Percentiles rank a stretch among this genome's conserved stretches.
Evolutionary conservation across 2,113 vertebrate species (phyloP).

Genomic region (Apodemus speciosus): DNA sequence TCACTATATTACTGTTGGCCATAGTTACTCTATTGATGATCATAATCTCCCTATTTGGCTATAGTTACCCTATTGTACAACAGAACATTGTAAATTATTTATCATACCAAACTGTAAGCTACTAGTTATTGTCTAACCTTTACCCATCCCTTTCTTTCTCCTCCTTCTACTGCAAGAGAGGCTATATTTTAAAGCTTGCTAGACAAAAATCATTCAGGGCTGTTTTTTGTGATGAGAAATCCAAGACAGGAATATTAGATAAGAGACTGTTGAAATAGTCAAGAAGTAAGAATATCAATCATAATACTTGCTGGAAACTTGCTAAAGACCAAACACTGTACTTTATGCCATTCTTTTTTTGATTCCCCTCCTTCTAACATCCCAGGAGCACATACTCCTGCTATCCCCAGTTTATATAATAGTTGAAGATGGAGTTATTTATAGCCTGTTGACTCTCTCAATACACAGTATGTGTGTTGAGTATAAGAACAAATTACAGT

Average conservation of each 20-base stretch:
- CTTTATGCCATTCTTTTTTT: not conserved
- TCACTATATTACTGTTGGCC: not conserved
- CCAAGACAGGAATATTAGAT: not conserved
- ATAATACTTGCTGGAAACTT: not conserved
- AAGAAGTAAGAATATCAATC: not conserved
- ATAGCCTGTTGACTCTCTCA: not conserved
- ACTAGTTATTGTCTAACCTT: not conserved
- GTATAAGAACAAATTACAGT: not conserved
- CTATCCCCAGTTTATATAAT: not conserved
- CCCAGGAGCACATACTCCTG: not conserved
- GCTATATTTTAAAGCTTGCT: not conserved
- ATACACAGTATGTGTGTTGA: not conserved
- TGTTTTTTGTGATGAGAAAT: not conserved
- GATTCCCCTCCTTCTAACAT: not conserved
- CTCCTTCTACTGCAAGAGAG: not conserved
- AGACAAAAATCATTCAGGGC: not conserved
- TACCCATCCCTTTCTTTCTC: not conserved
- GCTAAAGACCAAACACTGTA: not conserved
- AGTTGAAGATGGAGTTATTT: not conserved
- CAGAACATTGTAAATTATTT: not conserved
- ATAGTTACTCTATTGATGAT: not conserved
- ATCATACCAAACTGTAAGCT: not conserved
- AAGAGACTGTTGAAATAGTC: not conserved
- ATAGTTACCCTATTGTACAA: not conserved
- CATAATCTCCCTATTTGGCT: not conserved